These are phyloP conservation scores for Rattus rattus DNA, from an alignment of 2,113 vertebrate species.

Conservation along the genomic window DNA sequence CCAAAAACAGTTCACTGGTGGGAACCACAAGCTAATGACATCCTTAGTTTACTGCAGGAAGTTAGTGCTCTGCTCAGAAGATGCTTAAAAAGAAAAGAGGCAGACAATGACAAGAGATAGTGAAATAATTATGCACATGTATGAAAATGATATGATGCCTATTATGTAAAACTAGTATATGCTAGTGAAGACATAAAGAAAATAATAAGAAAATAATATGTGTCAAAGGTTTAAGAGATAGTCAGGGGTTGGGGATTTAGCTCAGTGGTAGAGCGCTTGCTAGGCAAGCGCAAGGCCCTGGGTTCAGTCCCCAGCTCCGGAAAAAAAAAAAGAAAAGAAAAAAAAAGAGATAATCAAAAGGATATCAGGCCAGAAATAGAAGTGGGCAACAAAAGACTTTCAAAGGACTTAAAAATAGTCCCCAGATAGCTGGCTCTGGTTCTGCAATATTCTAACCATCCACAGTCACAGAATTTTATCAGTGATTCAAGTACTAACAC, in stretches of 20 bases:
- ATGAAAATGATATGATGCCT: not conserved
- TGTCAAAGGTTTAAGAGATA: not conserved
- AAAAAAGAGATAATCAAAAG: not conserved
- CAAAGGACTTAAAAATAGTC: not conserved
- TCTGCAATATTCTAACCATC: not conserved
- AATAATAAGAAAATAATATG: not conserved
- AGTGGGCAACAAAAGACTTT: not conserved
- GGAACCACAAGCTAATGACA: not conserved
- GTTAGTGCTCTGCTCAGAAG: not conserved
- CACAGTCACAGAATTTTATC: not conserved
- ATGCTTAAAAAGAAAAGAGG: not conserved
- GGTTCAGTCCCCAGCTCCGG: too few species aligned
- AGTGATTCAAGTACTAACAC: not conserved
- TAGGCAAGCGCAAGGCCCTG: too few species aligned
- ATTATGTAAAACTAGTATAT: not conserved
- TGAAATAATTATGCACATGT: not conserved
- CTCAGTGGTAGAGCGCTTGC: too few species aligned
- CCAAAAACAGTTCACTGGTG: not conserved
- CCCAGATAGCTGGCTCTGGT: not conserved
- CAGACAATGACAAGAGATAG: too few species aligned
- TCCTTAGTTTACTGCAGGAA: not conserved
- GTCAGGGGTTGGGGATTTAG: too few species aligned
- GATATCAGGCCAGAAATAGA: not conserved
- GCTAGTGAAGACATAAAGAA: not conserved
- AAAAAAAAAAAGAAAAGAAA: too few species aligned